A percentile compares a stretch with the other conserved stretches of the same genome.
phyloP scores from a whole-genome alignment of 2,113 vertebrate species.

The Recurvirostra avosetta region DNA sequence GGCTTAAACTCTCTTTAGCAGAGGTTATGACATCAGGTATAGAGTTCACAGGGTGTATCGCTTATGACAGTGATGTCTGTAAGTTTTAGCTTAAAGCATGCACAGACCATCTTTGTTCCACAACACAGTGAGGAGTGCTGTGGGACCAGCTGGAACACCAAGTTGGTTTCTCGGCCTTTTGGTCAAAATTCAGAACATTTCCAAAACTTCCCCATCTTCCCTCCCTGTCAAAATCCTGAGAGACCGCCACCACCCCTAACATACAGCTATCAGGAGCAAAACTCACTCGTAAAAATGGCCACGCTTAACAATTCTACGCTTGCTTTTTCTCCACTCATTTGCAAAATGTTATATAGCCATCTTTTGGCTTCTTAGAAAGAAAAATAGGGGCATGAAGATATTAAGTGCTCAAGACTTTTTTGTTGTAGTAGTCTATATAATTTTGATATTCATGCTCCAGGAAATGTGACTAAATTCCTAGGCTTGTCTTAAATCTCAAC shows the following conservation, averaged over 20 bases:
- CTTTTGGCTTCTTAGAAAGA: neutral
- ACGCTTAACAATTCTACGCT: neutral
- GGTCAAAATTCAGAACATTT: neutral
- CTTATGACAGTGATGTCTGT: neutral
- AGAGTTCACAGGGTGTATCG: neutral
- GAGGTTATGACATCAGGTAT: neutral
- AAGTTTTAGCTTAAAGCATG: neutral
- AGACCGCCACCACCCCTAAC: neutral
- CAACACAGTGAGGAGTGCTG: accelerated
- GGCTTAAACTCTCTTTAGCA: neutral
- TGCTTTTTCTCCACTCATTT: neutral
- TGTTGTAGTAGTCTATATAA: neutral
- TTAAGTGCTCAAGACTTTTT: neutral
- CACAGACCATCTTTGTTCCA: neutral
- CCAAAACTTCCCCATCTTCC: neutral
- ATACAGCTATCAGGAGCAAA: neutral
- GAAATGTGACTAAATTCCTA: neutral
- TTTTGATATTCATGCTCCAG: neutral
- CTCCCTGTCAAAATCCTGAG: neutral
- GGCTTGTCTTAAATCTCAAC: neutral
- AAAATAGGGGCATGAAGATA: neutral
- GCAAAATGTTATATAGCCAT: neutral
- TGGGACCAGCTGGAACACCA: neutral
- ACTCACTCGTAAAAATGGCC: neutral
- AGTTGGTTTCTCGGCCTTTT: neutral